These are phyloP conservation scores for Narcine bancroftii DNA, from an alignment of 2,113 vertebrate genomes.

Conservation along the genomic window DNA sequence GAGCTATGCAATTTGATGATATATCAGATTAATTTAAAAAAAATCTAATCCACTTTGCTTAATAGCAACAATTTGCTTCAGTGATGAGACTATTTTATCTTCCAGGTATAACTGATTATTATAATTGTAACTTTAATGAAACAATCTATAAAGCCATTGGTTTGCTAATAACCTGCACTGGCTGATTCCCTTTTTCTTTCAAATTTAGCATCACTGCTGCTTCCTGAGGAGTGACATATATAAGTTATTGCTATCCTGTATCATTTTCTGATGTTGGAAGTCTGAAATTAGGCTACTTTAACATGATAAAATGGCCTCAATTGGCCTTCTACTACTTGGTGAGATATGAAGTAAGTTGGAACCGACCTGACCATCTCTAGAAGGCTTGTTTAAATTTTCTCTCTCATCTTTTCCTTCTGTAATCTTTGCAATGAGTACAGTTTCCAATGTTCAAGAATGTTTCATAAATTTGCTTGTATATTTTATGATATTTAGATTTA, in stretches of 20 bases:
- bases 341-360: neutral
- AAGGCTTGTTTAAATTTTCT: neutral
- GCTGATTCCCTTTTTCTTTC: slow-evolving; percentile 16
- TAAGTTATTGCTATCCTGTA: slow-evolving; percentile 6
- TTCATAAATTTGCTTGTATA: neutral
- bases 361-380: neutral
- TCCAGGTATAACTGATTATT: neutral
- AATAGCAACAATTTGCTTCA: neutral
- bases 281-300: slow-evolving; percentile 6
- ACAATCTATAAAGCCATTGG: neutral
- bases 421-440: neutral
- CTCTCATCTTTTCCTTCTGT: neutral
- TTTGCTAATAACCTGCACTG: slow-evolving; percentile 12
- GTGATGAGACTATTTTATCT: neutral
- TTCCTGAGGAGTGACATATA: slow-evolving; percentile 11
- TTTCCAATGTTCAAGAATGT: neutral
- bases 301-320: neutral
- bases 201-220: neutral
- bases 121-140: neutral
- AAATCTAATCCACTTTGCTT: slow-evolving; percentile 11
- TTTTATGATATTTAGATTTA: neutral
- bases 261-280: neutral
- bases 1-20: neutral
- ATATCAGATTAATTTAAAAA: neutral
- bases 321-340: neutral